These are phyloP conservation scores for Garra rufa DNA, from an alignment of 2,113 vertebrate genomes.

Conservation along the genomic window DNA sequence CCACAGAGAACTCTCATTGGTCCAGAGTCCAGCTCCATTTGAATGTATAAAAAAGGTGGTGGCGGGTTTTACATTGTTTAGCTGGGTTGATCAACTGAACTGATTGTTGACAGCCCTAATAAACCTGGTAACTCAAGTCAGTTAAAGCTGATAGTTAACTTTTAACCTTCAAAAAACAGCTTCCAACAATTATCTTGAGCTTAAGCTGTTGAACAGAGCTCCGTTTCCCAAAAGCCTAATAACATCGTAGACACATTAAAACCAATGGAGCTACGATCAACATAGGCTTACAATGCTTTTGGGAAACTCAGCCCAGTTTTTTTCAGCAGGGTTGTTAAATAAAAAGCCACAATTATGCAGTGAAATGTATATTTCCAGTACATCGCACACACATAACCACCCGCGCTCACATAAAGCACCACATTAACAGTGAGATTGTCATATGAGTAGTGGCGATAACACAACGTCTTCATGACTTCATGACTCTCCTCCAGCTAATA, in stretches of 20 bases:
- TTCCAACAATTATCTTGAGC: background rate
- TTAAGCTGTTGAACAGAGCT: background rate
- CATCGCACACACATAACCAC: conserved; percentile 17
- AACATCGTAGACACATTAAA: too few relatives aligned
- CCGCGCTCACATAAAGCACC: conserved; percentile 42
- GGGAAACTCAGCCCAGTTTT: too few relatives aligned
- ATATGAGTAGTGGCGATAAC: conserved; percentile 62
- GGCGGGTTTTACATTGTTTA: background rate
- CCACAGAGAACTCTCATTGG: conserved; percentile 7
- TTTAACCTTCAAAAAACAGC: background rate
- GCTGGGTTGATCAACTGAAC: background rate
- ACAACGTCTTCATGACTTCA: conserved; percentile 49
- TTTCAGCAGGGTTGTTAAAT: background rate
- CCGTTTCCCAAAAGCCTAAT: too few relatives aligned
- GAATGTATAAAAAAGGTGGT: background rate
- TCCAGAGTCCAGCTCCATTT: background rate
- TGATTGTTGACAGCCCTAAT: background rate
- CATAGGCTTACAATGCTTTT: too few relatives aligned
- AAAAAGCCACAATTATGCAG: background rate
- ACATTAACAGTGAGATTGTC: conserved; percentile 38
- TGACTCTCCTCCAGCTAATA: conserved; percentile 68
- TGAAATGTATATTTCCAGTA: conserved; percentile 24
- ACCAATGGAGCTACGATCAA: too few relatives aligned
- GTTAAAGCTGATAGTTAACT: background rate
- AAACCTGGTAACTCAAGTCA: background rate